Conservation (phyloP, 1,140 invertebrate genomes). For the Drosophila tsacasi region DNA sequence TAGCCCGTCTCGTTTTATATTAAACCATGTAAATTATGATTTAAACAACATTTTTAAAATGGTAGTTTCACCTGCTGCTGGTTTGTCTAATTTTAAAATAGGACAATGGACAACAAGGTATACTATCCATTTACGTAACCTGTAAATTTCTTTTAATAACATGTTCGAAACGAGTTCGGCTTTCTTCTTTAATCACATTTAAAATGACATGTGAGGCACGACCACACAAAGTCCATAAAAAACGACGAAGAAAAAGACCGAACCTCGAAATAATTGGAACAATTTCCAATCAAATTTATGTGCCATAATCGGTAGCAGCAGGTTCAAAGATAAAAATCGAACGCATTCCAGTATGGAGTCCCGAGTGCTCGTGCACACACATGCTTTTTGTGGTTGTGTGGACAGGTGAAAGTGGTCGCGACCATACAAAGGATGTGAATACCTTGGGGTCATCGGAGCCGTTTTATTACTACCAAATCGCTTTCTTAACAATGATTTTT, state of each 20-base stretch:
- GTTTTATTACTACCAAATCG: constrained; percentile 79
- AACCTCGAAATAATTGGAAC: constrained; percentile 77
- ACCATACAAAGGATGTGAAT: constrained; percentile 61
- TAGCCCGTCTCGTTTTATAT: too few species aligned
- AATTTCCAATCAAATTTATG: constrained; percentile 83
- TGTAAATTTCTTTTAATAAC: constrained; percentile 78
- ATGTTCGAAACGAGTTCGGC: constrained; percentile 52
- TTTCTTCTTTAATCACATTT: constrained; percentile 73
- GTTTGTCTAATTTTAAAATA: constrained; percentile 44
- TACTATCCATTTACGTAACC: constrained; percentile 25
- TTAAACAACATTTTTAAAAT: background rate
- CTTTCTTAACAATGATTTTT: constrained; percentile 82
- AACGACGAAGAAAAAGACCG: constrained; percentile 38
- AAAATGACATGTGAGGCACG: constrained; percentile 70
- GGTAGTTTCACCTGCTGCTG: constrained; percentile 49
- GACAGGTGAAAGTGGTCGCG: constrained; percentile 75
- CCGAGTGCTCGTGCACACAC: constrained; percentile 19
- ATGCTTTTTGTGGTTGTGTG: constrained; percentile 27
- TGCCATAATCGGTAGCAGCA: constrained; percentile 83
- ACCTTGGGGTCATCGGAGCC: constrained; percentile 44
- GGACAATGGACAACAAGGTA: constrained; percentile 36
- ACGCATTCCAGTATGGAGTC: constrained; percentile 52
- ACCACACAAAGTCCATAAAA: constrained; percentile 81
- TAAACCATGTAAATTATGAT: background rate
- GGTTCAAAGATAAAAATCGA: constrained; percentile 83